Conservation (phyloP, 2,888 invertebrate species). For the Andrena flavipes region DNA sequence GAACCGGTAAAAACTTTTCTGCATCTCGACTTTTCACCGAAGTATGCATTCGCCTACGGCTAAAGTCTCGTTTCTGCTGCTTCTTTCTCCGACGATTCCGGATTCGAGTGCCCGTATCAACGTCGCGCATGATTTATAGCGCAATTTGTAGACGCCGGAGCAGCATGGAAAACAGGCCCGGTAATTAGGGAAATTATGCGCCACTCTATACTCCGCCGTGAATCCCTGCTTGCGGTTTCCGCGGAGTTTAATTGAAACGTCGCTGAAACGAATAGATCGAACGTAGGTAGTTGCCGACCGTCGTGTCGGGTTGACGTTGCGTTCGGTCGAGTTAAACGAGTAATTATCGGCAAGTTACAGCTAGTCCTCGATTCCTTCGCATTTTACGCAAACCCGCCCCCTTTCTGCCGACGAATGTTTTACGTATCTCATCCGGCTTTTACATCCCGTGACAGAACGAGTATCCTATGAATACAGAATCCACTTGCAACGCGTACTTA, state of each 20-base stretch:
- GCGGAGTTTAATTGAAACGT: slow-evolving; percentile 59
- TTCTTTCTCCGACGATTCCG: not conserved
- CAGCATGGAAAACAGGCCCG: slow-evolving; percentile 8
- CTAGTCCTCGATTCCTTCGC: slow-evolving; percentile 35
- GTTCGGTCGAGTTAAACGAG: slow-evolving; percentile 40
- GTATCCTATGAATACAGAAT: too few relatives aligned
- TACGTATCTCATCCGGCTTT: too few relatives aligned
- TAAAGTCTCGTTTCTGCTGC: not conserved
- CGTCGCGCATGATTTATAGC: not conserved
- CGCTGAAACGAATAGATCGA: slow-evolving; percentile 41
- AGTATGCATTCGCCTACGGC: slow-evolving; percentile 11
- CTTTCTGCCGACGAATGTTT: not conserved
- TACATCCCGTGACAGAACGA: too few relatives aligned
- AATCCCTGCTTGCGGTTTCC: slow-evolving; percentile 35
- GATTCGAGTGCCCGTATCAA: not conserved
- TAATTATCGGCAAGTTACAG: slow-evolving; percentile 63
- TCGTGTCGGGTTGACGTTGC: slow-evolving; percentile 29
- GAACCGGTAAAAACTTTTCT: slow-evolving; percentile 67
- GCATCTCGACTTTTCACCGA: slow-evolving; percentile 50
- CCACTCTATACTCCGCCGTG: slow-evolving; percentile 5
- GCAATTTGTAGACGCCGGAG: not conserved
- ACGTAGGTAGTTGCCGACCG: slow-evolving; percentile 44
- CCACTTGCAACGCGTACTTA: not conserved
- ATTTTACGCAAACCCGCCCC: slow-evolving; percentile 9
- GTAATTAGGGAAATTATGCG: slow-evolving; percentile 50